These are phyloP conservation scores for Plebejus melissa DNA, from an alignment of 2,888 invertebrate species.

Conservation along the genomic window DNA sequence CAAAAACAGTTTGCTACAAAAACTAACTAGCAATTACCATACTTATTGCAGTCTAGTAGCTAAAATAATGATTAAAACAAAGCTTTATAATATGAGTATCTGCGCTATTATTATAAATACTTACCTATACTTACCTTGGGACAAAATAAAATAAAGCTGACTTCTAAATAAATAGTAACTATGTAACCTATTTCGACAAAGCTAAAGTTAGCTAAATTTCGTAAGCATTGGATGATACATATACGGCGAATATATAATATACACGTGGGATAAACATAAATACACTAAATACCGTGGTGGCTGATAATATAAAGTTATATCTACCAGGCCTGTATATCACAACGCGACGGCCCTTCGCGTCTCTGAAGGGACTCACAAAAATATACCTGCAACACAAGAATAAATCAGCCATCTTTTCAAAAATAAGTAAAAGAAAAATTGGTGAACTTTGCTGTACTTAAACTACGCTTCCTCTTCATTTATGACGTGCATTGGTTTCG, in stretches of 20 bases:
- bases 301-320: conserved; percentile 47
- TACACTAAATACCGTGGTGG: conserved; percentile 36
- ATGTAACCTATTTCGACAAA: neutral
- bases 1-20: neutral
- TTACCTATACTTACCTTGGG: neutral
- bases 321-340: conserved; percentile 88
- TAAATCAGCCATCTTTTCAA: neutral
- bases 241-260: neutral
- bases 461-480: too few relatives aligned
- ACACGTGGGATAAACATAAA: conserved; percentile 15
- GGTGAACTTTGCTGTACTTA: too few relatives aligned
- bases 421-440: neutral
- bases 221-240: neutral
- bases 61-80: neutral
- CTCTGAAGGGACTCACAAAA: conserved; percentile 88
- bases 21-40: neutral
- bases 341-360: conserved; percentile 85
- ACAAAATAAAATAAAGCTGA: neutral
- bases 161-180: neutral
- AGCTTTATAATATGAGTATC: neutral
- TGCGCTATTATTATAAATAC: neutral
- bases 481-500: too few relatives aligned
- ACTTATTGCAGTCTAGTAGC: too few relatives aligned
- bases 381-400: conserved; percentile 79
- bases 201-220: neutral